phyloP scores from a whole-genome alignment of 1,140 invertebrate species.

The Luehdorfia chinensis region DNA sequence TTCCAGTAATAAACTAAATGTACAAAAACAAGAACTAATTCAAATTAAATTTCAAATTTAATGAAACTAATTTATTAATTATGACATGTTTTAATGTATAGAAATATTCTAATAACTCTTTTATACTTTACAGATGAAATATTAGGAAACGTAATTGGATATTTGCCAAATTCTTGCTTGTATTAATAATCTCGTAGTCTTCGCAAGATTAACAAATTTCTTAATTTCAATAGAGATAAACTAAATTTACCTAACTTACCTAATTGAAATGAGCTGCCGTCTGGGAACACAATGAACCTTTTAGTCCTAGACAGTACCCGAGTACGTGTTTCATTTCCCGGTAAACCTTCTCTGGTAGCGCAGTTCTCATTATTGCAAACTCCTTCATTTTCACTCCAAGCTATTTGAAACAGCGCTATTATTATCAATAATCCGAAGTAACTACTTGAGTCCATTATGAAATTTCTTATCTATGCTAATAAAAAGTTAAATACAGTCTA shows the following conservation, averaged over 20 bases:
- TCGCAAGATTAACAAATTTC: background rate
- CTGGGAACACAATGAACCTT: conserved; percentile 86
- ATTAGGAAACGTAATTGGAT: no score
- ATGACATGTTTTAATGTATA: no score
- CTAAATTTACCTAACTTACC: conserved; percentile 78
- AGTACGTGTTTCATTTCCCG: conserved; percentile 33
- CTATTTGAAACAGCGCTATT: conserved; percentile 18
- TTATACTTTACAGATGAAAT: no score
- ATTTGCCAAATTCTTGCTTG: no score
- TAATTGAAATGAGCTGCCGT: conserved; percentile 86
- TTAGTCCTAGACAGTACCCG: conserved; percentile 79
- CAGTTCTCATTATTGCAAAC: conserved; percentile 27
- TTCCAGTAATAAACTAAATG: no score
- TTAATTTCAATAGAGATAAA: background rate
- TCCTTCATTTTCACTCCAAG: conserved; percentile 26
- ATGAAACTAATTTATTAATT: no score
- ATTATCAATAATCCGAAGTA: conserved; percentile 5
- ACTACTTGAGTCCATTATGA: background rate
- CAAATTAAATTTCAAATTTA: no score
- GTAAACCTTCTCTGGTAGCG: conserved; percentile 25
- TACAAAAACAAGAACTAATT: no score
- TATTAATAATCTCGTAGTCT: no score
- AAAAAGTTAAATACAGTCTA: background rate
- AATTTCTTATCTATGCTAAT: background rate
- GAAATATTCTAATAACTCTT: no score